These are phyloP conservation scores for Lucilia cuprina DNA, from an alignment of 1,140 invertebrate species.

Conservation along the genomic window DNA sequence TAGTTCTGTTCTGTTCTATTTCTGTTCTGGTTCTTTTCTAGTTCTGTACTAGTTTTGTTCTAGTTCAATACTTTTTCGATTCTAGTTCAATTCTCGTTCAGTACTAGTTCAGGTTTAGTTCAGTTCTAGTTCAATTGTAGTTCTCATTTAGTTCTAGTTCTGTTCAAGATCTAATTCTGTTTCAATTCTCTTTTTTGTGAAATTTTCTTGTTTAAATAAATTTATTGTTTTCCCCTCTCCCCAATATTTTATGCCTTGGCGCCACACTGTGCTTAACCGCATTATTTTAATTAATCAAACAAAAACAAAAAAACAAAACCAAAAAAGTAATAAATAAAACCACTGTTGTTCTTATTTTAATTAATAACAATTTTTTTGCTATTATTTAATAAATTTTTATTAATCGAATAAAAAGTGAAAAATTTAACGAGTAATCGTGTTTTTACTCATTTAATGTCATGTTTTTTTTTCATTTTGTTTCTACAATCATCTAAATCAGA, in stretches of 20 bases:
- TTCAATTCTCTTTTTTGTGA: no score
- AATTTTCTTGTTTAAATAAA: no score
- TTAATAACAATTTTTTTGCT: neutral
- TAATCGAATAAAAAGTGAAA: neutral
- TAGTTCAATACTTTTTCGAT: no score
- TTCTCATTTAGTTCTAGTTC: no score
- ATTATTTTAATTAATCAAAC: neutral
- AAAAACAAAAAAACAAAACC: neutral
- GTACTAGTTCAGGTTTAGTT: no score
- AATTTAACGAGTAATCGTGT: conserved; percentile 9
- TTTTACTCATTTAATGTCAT: neutral
- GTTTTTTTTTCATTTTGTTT: neutral
- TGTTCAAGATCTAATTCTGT: no score
- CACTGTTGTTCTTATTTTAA: conserved; percentile 15
- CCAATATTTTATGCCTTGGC: neutral
- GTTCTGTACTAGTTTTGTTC: no score
- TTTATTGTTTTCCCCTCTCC: neutral
- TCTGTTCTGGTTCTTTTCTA: no score
- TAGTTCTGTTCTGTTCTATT: no score
- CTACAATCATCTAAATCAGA: no score
- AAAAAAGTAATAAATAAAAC: neutral
- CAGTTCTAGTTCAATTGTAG: no score
- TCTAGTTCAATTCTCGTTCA: no score
- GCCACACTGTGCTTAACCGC: neutral
- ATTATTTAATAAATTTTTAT: conserved; percentile 12